Percentiles rank a stretch among this genome's conserved stretches.
Conservation (phyloP, 2,888 invertebrate genomes). For the Tubulanus polymorphus region DNA sequence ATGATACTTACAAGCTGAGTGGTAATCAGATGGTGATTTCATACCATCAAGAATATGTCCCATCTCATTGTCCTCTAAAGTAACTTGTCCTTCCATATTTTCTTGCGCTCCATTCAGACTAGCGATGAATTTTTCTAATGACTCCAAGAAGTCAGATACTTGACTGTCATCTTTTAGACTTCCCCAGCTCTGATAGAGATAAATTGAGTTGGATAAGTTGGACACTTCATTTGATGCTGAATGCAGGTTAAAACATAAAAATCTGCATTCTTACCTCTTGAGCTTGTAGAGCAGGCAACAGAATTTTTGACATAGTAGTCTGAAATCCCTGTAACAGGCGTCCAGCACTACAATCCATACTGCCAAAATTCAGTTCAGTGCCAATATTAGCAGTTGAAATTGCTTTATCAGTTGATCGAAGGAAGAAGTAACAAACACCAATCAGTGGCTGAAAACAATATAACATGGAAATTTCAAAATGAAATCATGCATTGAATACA, state of each 20-base stretch:
- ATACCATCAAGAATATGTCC: slow-evolving; percentile 41
- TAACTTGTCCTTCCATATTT: slow-evolving; percentile 52
- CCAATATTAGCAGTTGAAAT: slow-evolving; percentile 45
- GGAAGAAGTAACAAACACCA: slow-evolving; percentile 50
- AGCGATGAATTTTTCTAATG: slow-evolving; percentile 47
- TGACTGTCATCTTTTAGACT: slow-evolving; percentile 36
- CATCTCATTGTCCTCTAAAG: slow-evolving; percentile 46
- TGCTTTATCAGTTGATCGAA: slow-evolving; percentile 42
- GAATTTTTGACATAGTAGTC: slow-evolving; percentile 80
- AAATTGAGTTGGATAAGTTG: background rate
- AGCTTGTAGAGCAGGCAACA: slow-evolving; percentile 70
- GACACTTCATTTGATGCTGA: background rate
- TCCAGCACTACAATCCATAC: slow-evolving; percentile 60
- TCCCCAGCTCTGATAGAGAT: slow-evolving; percentile 44
- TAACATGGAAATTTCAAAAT: background rate
- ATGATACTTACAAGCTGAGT: slow-evolving; percentile 36
- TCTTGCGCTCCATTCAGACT: slow-evolving; percentile 44
- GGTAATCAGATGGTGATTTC: slow-evolving; percentile 47
- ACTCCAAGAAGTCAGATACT: slow-evolving; percentile 51
- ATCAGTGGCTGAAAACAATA: slow-evolving; percentile 29
- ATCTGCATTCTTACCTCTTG: slow-evolving; percentile 39
- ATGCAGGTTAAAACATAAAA: background rate
- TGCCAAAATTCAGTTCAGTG: slow-evolving; percentile 50
- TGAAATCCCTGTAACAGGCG: slow-evolving; percentile 78
- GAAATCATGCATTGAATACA: background rate